A percentile compares a stretch with the other conserved stretches of the same genome.
Evolutionary conservation across 2,113 vertebrate species (phyloP).

Genomic region (Lasiurus cinereus): DNA sequence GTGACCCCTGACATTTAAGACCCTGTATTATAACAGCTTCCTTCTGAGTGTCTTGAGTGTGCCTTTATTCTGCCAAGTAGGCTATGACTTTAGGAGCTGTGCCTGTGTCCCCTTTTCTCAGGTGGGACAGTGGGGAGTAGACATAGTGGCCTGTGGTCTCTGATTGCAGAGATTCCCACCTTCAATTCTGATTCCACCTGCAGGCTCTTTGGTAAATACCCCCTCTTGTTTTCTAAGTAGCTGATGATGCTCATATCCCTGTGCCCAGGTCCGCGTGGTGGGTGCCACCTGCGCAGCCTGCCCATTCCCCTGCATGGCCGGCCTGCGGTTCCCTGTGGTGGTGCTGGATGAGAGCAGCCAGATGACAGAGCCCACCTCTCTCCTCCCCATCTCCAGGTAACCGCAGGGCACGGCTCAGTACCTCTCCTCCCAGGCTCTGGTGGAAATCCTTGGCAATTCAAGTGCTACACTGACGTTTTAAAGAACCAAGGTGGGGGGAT

Average conservation of each 20-base stretch:
- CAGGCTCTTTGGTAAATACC: background rate
- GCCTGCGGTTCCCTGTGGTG: slow-evolving; percentile 88
- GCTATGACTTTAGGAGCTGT: background rate
- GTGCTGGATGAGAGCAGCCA: slow-evolving; percentile 91
- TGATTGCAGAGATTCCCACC: background rate
- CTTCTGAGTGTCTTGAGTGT: background rate
- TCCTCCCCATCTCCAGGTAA: slow-evolving; percentile 91
- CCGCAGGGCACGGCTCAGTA: no score
- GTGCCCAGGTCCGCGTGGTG: slow-evolving; percentile 87
- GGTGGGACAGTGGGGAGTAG: slow-evolving; percentile 2
- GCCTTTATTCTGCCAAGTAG: background rate
- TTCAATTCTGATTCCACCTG: background rate
- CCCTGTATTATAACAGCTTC: background rate
- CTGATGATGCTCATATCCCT: background rate
- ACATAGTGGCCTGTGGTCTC: background rate
- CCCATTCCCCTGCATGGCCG: slow-evolving; percentile 87
- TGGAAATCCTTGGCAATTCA: background rate
- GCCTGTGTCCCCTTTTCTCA: background rate
- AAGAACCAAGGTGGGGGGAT: background rate
- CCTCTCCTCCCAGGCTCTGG: background rate
- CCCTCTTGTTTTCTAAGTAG: background rate
- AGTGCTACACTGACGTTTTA: background rate
- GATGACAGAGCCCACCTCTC: slow-evolving; percentile 90
- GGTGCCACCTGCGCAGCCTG: slow-evolving; percentile 91
- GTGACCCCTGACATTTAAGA: background rate